These are phyloP conservation scores for Linepithema humile DNA, from an alignment of 1,140 invertebrate genomes.

Conservation along the genomic window DNA sequence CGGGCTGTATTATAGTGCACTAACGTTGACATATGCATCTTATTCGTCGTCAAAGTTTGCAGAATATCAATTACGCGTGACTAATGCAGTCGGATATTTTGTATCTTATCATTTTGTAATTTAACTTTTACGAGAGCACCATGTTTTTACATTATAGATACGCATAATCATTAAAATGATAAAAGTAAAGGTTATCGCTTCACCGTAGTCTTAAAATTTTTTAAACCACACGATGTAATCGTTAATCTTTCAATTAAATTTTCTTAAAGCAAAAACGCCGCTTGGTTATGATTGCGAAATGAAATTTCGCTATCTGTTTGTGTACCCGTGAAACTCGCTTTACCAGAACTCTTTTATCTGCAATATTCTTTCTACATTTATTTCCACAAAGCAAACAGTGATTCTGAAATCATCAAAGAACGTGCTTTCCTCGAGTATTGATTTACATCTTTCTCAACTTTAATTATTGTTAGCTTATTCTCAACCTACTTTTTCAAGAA, in stretches of 20 bases:
- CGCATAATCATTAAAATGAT: background rate
- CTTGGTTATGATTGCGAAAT: background rate
- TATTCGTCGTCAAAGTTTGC: background rate
- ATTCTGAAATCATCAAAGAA: slow-evolving; percentile 2
- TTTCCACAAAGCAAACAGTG: slow-evolving; percentile 5
- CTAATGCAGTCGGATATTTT: background rate
- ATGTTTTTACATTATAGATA: background rate
- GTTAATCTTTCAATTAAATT: background rate
- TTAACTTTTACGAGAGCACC: background rate
- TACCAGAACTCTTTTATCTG: background rate
- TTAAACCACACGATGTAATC: background rate
- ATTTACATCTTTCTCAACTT: background rate
- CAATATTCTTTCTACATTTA: background rate
- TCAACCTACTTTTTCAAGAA: background rate
- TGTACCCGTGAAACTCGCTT: background rate
- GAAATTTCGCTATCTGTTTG: background rate
- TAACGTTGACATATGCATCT: slow-evolving; percentile 30
- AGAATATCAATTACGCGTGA: background rate
- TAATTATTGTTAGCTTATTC: background rate
- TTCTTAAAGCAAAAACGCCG: background rate
- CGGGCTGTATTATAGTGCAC: background rate
- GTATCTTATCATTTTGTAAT: background rate
- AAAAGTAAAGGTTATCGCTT: background rate
- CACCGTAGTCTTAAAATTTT: background rate
- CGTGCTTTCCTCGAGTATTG: too few relatives aligned